Evolutionary conservation across 2,888 invertebrate species (phyloP).

Genomic region (Noctua fimbriata): DNA sequence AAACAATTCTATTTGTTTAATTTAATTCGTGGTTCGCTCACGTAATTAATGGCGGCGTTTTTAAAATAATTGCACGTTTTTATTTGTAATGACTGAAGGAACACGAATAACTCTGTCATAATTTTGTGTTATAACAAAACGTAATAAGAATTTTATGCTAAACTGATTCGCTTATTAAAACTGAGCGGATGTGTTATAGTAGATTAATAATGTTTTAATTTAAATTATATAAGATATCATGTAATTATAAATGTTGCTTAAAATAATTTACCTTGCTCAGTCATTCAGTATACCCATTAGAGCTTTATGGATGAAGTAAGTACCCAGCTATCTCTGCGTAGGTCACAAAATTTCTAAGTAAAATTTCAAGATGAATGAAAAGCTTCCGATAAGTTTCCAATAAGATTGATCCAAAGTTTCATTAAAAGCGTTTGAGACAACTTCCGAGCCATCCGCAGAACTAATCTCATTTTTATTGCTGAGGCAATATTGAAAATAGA

Average conservation of each 20-base stretch:
- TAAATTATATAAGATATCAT: conserved; percentile 32
- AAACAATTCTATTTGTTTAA: conserved; percentile 56
- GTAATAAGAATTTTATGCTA: conserved; percentile 63
- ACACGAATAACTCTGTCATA: conserved; percentile 67
- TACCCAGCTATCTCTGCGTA: background rate
- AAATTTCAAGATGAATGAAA: background rate
- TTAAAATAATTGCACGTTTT: conserved; percentile 67
- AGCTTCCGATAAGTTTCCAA: conserved; percentile 11
- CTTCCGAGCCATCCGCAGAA: conserved; percentile 1
- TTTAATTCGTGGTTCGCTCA: conserved; percentile 43
- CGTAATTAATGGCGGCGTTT: conserved; percentile 65
- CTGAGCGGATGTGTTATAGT: conserved; percentile 32
- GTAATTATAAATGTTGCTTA: conserved; percentile 26
- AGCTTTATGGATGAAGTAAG: no score
- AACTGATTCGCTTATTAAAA: conserved; percentile 53
- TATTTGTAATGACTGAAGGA: conserved; percentile 64
- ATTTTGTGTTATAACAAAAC: conserved; percentile 60
- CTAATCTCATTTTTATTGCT: conserved; percentile 23
- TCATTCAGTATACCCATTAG: background rate
- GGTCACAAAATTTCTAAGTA: background rate
- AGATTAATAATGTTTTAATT: conserved; percentile 37
- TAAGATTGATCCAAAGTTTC: conserved; percentile 26
- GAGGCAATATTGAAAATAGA: conserved; percentile 9
- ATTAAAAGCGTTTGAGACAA: conserved; percentile 11
- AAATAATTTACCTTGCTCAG: conserved; percentile 7